Percentiles rank a stretch among this genome's conserved stretches.
Evolutionary conservation across 2,797 vertebrate species (phyloP).

Genomic region (Micrastur ruficollis): DNA sequence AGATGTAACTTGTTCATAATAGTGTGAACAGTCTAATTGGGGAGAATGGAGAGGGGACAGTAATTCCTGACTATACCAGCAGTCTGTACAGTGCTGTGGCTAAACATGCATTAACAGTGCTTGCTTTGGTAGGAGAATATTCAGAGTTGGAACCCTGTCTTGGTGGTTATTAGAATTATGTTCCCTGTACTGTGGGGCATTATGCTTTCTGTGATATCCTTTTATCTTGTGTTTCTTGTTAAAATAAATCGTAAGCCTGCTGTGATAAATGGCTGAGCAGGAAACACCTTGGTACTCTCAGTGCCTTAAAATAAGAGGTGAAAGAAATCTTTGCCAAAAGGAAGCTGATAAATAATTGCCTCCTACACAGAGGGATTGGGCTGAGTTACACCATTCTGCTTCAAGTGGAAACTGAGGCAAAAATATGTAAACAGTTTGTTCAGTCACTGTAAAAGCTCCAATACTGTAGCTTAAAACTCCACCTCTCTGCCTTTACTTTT

Average conservation of each 20-base stretch:
- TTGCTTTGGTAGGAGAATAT: not conserved
- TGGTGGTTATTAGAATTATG: not conserved
- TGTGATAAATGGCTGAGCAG: conserved; percentile 58
- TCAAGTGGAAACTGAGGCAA: conserved; percentile 22
- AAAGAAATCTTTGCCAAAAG: conserved; percentile 53
- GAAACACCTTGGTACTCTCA: conserved; percentile 60
- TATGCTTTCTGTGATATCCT: conserved; percentile 23
- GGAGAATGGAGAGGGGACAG: not conserved
- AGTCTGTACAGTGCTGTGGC: not conserved
- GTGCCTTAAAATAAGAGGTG: conserved; percentile 41
- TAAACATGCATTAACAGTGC: not conserved
- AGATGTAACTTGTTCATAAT: not conserved
- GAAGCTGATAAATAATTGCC: conserved; percentile 51
- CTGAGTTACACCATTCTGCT: not conserved
- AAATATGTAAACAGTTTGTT: conserved; percentile 1
- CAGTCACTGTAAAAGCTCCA: not conserved
- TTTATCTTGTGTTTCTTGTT: conserved; percentile 45
- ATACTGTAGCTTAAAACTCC: not conserved
- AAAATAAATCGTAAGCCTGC: conserved; percentile 50
- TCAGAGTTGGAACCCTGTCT: not conserved
- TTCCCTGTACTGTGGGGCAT: not conserved
- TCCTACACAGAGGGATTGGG: not conserved
- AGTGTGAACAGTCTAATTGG: not conserved
- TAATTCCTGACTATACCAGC: not conserved
- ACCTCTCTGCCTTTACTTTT: not conserved